These are phyloP conservation scores for Sweltsa coloradensis DNA, from an alignment of 1,140 invertebrate species.

Conservation along the genomic window DNA sequence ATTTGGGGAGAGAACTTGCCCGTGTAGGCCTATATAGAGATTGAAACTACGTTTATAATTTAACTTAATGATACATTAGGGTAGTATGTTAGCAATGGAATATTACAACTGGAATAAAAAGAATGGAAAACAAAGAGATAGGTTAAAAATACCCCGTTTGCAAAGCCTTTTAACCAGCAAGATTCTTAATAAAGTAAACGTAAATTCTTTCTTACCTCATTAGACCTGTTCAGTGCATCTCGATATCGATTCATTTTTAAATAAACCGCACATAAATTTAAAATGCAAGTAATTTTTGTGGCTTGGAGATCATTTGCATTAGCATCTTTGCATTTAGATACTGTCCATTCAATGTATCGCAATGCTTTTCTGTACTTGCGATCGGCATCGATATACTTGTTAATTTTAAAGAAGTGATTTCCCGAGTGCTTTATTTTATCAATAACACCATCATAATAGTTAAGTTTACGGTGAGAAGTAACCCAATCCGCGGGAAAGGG, in stretches of 20 bases:
- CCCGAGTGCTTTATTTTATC: constrained; percentile 55
- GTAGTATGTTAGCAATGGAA: too few species aligned
- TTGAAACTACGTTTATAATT: too few species aligned
- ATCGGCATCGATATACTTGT: constrained; percentile 43
- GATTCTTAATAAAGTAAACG: too few species aligned
- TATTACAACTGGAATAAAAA: too few species aligned
- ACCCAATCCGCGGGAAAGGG: constrained; percentile 65
- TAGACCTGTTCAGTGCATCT: constrained; percentile 44
- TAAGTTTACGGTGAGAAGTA: not conserved
- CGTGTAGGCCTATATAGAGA: too few species aligned
- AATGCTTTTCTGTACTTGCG: constrained; percentile 63
- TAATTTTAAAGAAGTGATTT: constrained; percentile 49
- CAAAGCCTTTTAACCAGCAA: too few species aligned
- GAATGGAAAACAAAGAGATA: too few species aligned
- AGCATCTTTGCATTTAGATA: not conserved
- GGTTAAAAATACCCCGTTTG: too few species aligned
- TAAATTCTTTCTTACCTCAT: constrained; percentile 40
- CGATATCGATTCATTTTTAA: constrained; percentile 47
- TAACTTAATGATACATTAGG: too few species aligned
- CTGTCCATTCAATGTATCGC: constrained; percentile 49
- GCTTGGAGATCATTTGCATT: too few species aligned
- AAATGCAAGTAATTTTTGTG: constrained; percentile 21
- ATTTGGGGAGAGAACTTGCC: too few species aligned
- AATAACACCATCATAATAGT: constrained; percentile 31
- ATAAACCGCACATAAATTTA: constrained; percentile 57